Percentiles rank a stretch among this genome's conserved stretches.
These are phyloP conservation scores for Triops cancriformis DNA, from an alignment of 1,140 invertebrate genomes.

Conservation along the genomic window DNA sequence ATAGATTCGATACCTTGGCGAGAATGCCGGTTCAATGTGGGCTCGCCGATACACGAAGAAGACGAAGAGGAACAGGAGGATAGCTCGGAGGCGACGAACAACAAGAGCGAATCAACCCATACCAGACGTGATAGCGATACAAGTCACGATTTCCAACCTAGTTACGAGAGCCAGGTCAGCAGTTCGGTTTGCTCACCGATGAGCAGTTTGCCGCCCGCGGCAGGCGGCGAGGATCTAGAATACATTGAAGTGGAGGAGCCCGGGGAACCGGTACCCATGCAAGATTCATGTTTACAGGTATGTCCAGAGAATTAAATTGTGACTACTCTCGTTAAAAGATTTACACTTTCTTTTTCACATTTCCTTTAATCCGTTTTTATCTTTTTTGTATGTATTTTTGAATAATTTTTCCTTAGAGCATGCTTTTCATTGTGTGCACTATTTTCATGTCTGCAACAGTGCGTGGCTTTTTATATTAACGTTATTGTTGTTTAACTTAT, in stretches of 20 bases:
- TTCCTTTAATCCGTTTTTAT: no score
- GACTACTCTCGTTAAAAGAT: background rate
- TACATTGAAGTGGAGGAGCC: constrained; percentile 66
- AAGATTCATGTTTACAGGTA: constrained; percentile 67
- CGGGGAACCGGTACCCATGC: constrained; percentile 66
- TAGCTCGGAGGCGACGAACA: background rate
- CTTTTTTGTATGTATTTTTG: no score
- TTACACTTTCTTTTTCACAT: no score
- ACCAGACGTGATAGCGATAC: background rate
- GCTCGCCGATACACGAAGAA: background rate
- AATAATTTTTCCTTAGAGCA: no score
- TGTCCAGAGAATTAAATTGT: constrained; percentile 16
- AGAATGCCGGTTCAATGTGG: background rate
- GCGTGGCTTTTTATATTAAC: no score
- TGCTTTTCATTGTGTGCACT: no score
- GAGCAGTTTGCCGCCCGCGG: background rate
- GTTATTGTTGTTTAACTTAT: no score
- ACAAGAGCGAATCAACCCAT: background rate
- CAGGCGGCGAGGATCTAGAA: constrained; percentile 17
- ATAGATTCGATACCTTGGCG: background rate
- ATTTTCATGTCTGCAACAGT: no score
- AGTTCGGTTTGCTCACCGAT: background rate
- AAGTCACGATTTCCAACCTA: constrained; percentile 6
- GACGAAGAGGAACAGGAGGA: background rate
- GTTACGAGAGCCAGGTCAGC: background rate